Evolutionary conservation across 1,140 invertebrate species (phyloP), one percentile per base, ranked within the genome.

Genomic region (Polypedilum vanderplanki): DNA sequence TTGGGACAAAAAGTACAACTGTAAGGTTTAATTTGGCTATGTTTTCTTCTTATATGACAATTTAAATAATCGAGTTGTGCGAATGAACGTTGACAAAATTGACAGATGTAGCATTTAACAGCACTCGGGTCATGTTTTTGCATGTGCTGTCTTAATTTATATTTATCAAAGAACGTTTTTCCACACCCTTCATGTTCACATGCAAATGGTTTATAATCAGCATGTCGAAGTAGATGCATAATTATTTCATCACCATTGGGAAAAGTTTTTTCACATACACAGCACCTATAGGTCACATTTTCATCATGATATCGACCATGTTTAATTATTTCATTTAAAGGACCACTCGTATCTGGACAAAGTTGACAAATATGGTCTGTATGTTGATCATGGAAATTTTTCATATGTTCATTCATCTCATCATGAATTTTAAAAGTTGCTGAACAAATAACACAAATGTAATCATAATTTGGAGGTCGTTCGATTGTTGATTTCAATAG

Each of bases 251-350:
- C 65, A 0, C 65, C 65, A 70, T 70, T 70, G 9, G 65, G 65
- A 70, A 70, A 70, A 9, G 10, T 18, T 22, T 70, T 70, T 18
- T 70, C 17, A 22, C 65, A 70, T 0, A 22, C 10, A 10, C 65
- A 70, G 10, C 65, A 70, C 2, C 18, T 17, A 20, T 70, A 70
- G 4, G 20, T 70, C 8, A 22, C 65, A 70, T 70, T 70, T 70
- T 70, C 65, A 18, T 70, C 65, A 12, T 70, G 65, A 70, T 70
- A 70, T 70, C 20, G 17, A 18, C 65, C 65, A 70, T 70, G 65
- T 18, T 22, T 70, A 22, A 70, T 70, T 10, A 70, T 2, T 8
- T 70, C 65, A 22, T 18, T n/a, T 18, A 20, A 12, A 12, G 15
- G 9, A 3, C 17, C 17, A 8, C 17, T 57, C 8, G n/a, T 22